Percentiles rank a stretch among this genome's conserved stretches.
These are phyloP conservation scores for Beroe ovata DNA, from an alignment of 37 sponge, comb jelly and placozoan species.

Conservation along the genomic window DNA sequence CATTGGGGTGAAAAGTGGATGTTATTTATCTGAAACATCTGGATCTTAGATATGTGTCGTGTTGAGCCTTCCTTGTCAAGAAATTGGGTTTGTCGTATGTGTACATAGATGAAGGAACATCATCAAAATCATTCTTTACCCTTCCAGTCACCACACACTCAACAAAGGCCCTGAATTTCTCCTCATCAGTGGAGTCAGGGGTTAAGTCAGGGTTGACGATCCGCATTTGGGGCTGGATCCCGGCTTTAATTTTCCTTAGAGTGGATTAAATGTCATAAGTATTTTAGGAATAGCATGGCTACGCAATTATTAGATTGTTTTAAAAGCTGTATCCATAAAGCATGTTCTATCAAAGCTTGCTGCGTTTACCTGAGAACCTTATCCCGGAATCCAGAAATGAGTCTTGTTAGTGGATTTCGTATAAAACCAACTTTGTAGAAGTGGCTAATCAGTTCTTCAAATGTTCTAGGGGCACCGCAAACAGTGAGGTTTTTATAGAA, in stretches of 20 bases:
- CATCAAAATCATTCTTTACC: no score
- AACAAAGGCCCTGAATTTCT: slow-evolving; percentile 7
- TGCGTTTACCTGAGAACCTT: slow-evolving; percentile 61
- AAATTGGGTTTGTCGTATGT: no score
- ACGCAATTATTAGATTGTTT: no score
- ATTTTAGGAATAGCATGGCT: no score
- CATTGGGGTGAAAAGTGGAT: slow-evolving; percentile 22
- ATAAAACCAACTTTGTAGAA: slow-evolving; percentile 59
- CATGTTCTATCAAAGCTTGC: no score
- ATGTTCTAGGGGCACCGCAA: no score
- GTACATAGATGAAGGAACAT: no score
- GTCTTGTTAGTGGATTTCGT: slow-evolving; percentile 6
- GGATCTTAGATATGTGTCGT: no score
- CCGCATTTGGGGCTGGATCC: background rate
- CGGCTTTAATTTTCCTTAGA: background rate
- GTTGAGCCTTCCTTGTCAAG: no score
- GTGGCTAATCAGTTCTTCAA: background rate
- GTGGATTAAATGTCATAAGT: background rate
- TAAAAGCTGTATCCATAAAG: no score
- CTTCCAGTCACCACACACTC: slow-evolving; percentile 10
- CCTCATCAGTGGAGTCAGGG: background rate
- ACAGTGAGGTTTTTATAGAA: no score
- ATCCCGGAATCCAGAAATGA: slow-evolving; percentile 40
- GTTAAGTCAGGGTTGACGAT: background rate
- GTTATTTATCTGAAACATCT: slow-evolving; percentile 26